Percentiles rank a stretch among this genome's conserved stretches.
Conservation (phyloP, 2,888 invertebrate genomes). For the Nomada flava region DNA sequence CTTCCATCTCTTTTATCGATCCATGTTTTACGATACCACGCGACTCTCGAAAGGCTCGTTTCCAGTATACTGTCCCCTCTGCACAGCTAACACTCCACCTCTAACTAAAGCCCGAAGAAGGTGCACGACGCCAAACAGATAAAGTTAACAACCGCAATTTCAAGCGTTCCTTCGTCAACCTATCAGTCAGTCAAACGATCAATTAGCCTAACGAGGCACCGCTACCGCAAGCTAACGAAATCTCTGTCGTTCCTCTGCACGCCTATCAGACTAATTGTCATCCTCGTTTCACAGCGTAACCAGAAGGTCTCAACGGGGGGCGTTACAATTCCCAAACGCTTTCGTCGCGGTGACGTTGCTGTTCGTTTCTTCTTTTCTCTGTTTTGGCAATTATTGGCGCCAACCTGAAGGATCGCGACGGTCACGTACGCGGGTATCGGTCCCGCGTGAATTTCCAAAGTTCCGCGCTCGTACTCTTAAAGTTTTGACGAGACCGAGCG, state of each 20-base stretch:
- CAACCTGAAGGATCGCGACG: constrained; percentile 9
- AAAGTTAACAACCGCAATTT: background rate
- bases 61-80: no score
- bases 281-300: constrained; percentile 6
- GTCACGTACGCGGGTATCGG: constrained; percentile 46
- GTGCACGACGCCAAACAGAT: background rate
- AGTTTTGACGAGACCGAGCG: constrained; percentile 75
- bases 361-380: no score
- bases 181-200: background rate
- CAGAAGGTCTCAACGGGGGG: background rate
- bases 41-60: no score
- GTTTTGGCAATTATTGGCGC: constrained; percentile 65
- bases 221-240: background rate
- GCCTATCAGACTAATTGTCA: constrained; percentile 18
- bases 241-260: background rate
- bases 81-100: no score
- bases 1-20: no score
- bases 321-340: constrained; percentile 3
- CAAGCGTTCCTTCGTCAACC: background rate
- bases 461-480: constrained; percentile 63
- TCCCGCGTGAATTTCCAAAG: constrained; percentile 73
- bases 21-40: no score
- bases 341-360: background rate
- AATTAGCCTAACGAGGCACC: constrained; percentile 25
- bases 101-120: background rate